Conservation (phyloP, 2,888 invertebrate species). For the Sepioteuthis lessoniana region DNA sequence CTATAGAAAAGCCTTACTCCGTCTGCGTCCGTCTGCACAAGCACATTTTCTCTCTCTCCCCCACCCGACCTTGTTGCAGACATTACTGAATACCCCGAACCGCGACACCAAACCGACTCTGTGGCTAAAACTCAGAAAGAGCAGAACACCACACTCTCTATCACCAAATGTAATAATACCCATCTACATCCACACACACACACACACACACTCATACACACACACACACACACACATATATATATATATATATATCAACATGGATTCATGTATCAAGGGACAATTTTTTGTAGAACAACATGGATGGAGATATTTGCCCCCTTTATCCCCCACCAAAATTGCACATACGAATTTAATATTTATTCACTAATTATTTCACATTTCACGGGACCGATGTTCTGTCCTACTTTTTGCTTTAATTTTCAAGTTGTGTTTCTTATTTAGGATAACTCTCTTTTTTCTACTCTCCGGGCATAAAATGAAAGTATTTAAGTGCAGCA, state of each 20-base stretch:
- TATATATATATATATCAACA: neutral
- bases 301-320: too few species aligned
- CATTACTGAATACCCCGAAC: neutral
- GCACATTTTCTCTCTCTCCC: neutral
- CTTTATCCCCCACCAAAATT: too few species aligned
- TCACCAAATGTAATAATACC: neutral
- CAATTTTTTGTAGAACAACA: too few species aligned
- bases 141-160: neutral
- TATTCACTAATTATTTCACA: too few species aligned
- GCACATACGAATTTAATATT: too few species aligned
- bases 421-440: too few species aligned
- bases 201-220: neutral
- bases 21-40: neutral
- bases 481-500: too few species aligned
- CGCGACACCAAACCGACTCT: neutral
- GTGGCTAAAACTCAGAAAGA: conserved; percentile 33
- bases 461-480: too few species aligned
- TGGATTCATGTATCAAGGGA: too few species aligned
- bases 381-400: too few species aligned
- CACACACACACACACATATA: neutral
- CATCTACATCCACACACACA: neutral
- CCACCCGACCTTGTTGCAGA: neutral
- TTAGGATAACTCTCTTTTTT: too few species aligned
- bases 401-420: too few species aligned
- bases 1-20: conserved; percentile 6